Conservation (phyloP, 2,113 vertebrate species). For the Ondatra zibethicus region DNA sequence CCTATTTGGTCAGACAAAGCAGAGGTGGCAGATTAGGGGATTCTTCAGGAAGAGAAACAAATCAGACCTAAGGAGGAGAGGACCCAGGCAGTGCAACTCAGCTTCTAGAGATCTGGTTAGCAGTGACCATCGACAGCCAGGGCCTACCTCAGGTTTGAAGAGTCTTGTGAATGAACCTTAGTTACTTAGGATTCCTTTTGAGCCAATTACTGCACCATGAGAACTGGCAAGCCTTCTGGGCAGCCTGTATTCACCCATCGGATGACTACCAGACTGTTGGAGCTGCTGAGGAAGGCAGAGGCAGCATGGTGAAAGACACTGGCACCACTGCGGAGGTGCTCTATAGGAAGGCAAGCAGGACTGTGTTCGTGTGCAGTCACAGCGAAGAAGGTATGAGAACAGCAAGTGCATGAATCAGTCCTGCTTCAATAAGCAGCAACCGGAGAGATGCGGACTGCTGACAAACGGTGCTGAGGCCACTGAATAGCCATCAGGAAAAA, state of each 20-base stretch:
- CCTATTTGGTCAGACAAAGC: neutral
- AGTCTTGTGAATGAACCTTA: neutral
- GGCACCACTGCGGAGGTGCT: neutral
- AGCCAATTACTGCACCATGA: neutral
- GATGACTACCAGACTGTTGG: neutral
- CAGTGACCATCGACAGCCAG: neutral
- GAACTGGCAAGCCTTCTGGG: slow-evolving; percentile 12
- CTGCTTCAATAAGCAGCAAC: slow-evolving; percentile 36
- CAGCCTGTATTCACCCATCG: slow-evolving; percentile 10
- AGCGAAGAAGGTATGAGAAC: slow-evolving; percentile 37
- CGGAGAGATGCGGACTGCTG: neutral
- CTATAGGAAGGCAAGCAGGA: neutral
- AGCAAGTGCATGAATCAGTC: neutral
- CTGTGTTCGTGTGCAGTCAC: neutral
- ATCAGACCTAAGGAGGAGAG: neutral
- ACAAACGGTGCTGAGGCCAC: neutral
- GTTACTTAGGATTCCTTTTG: slow-evolving; percentile 29
- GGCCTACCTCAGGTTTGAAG: neutral
- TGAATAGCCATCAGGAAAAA: slow-evolving; percentile 22
- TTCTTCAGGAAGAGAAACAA: neutral
- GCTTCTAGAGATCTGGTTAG: neutral
- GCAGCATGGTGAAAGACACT: neutral
- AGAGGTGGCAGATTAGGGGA: neutral
- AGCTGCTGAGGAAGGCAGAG: neutral
- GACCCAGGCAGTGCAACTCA: neutral